Conservation (phyloP, 2,113 vertebrate genomes). For the Nicator chloris region DNA sequence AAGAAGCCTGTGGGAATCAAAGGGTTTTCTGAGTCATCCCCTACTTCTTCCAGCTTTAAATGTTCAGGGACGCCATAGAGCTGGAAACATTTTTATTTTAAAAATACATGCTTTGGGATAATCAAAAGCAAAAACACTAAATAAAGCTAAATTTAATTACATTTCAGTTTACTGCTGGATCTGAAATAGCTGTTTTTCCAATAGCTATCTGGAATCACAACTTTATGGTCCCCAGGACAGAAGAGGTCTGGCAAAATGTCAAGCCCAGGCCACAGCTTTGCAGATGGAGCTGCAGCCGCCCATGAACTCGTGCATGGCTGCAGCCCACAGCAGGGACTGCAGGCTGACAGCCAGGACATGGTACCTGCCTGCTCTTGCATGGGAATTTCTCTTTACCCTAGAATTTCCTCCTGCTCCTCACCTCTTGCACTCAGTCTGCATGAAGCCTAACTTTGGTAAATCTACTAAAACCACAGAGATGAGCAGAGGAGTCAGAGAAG, state of each 20-base stretch:
- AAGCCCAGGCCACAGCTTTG: neutral
- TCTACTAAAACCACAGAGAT: neutral
- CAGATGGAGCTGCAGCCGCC: neutral
- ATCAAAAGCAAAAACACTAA: neutral
- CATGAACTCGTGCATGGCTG: neutral
- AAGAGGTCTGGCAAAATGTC: conserved; percentile 2
- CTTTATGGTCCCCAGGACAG: conserved; percentile 40
- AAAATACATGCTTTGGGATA: conserved; percentile 9
- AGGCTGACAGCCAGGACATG: neutral
- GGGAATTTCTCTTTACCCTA: neutral
- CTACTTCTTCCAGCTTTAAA: neutral
- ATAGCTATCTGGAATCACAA: conserved; percentile 19
- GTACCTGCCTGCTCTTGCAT: neutral
- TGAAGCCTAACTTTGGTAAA: neutral
- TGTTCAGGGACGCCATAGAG: neutral
- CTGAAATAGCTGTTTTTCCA: conserved; percentile 54
- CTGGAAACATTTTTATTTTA: conserved; percentile 33
- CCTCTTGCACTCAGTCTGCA: neutral
- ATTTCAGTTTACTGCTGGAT: neutral
- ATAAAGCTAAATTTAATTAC: conserved; percentile 45
- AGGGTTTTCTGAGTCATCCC: conserved; percentile 15
- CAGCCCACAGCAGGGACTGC: neutral
- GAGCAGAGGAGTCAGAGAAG: neutral
- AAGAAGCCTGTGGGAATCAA: neutral
- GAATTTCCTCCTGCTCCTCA: neutral